phyloP scores from a whole-genome alignment of 1,140 invertebrate species.

The Megathymus violae region DNA sequence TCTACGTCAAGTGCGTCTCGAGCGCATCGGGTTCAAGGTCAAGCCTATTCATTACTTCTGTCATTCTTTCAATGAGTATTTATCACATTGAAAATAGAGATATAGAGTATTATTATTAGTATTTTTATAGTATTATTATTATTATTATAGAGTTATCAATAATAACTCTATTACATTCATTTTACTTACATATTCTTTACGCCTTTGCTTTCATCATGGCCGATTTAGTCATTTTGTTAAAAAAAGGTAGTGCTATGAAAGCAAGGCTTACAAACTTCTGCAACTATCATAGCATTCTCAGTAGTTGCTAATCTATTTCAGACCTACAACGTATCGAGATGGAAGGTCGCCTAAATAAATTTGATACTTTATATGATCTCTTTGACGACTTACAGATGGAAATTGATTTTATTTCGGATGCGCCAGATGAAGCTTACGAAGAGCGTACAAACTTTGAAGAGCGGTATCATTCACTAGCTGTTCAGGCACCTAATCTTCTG shows the following conservation, averaged over 20 bases:
- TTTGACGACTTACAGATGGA: slow-evolving; percentile 36
- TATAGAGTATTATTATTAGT: no score
- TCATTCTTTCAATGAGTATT: neutral
- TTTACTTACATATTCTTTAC: neutral
- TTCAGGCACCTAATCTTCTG: slow-evolving; percentile 2
- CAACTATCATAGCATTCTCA: neutral
- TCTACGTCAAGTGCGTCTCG: neutral
- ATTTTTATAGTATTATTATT: no score
- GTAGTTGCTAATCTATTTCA: neutral
- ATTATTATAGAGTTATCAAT: neutral
- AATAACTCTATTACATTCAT: slow-evolving; percentile 7
- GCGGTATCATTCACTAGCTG: slow-evolving; percentile 14
- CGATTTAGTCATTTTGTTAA: neutral
- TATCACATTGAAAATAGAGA: no score
- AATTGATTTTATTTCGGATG: slow-evolving; percentile 25
- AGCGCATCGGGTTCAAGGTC: neutral
- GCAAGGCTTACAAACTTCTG: slow-evolving; percentile 1
- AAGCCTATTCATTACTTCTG: neutral
- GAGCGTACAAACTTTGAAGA: slow-evolving; percentile 26
- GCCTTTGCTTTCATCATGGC: neutral
- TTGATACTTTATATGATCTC: slow-evolving; percentile 23
- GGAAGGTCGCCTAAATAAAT: slow-evolving; percentile 23
- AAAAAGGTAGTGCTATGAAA: neutral
- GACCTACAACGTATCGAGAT: slow-evolving; percentile 6
- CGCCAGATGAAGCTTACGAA: neutral